phyloP scores from a whole-genome alignment of 2,888 invertebrate genomes.

The Odontomyia ornata region DNA sequence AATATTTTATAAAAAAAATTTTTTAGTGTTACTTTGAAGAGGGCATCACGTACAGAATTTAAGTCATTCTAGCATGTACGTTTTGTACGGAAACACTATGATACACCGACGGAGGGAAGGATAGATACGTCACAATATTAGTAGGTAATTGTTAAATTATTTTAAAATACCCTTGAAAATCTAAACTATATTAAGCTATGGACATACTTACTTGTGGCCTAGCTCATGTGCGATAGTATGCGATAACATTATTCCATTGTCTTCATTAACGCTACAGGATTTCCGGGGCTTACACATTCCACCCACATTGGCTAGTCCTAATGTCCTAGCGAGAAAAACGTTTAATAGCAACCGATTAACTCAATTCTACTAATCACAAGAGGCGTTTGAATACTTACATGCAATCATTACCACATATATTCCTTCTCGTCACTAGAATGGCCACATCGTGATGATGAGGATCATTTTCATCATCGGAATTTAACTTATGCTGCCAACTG shows the following conservation, averaged over 20 bases:
- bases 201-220: slow-evolving; percentile 92
- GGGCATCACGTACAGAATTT: no score
- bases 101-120: no score
- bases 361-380: no score
- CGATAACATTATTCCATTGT: slow-evolving; percentile 87
- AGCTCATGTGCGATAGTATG: slow-evolving; percentile 91
- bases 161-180: no score
- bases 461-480: slow-evolving; percentile 67
- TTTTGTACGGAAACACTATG: no score
- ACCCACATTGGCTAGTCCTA: slow-evolving; percentile 89
- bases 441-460: slow-evolving; percentile 72
- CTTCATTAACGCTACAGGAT: slow-evolving; percentile 91
- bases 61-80: no score
- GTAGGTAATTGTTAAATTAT: no score
- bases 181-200: no score
- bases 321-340: slow-evolving; percentile 67
- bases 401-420: slow-evolving; percentile 71
- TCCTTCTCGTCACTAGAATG: slow-evolving; percentile 68
- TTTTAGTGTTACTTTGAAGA: no score
- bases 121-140: no score
- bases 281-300: slow-evolving; percentile 87
- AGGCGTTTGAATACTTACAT: slow-evolving; percentile 55
- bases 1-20: no score
- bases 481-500: slow-evolving; percentile 61
- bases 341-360: no score